Base-by-base conservation (phyloP, 2,113 vertebrate genomes). In the Catharus fuscescens region DNA sequence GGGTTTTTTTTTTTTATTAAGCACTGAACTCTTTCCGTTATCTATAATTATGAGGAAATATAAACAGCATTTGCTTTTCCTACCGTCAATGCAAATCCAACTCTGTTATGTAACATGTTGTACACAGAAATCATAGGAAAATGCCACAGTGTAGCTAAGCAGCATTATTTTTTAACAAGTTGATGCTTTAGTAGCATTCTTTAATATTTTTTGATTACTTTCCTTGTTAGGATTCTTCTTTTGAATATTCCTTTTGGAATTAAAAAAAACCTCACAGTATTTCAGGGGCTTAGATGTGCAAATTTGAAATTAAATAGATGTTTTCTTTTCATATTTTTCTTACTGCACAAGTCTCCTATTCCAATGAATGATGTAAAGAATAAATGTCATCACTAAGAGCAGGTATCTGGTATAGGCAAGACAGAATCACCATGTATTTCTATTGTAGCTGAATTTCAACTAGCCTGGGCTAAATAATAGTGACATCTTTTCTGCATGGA, bases 41-140 rank as follows among this genome's bases (percentile, higher is more conserved):
- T 65, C 48, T 80, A 5, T 74, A 59, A 47, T 66, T 88, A 59
- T 15, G 19, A 59, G 57, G 64, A 90, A 93, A 72, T 59, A 34
- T 8, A 89, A 80, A 72, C 56, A 78, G 21, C 70, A 16, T 92
- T 95, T 88, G 20, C 73, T 74, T 28, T 80, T 50, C 83, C 50
- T 95, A 67, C 60, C 89, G 34, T 95, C 67, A 72, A 28, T 93
- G 57, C 76, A 83, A 86, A 89, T 93, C 26, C 17, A 71, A 34
- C 44, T 65, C 57, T 0, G 1, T 95, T 96, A 94, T 59, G 26
- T 95, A 94, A 94, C 80, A 12, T 26, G 16, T 16, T 86, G 61
- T 44, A 89, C 44, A 21, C 29, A 60, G 62, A 89, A 76, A 53
- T 83, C 45, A 9, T 23, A 24, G 29, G 70, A 13, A 93, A 85